phyloP scores from a whole-genome alignment of 2,888 invertebrate genomes.

The Catocala nupta region DNA sequence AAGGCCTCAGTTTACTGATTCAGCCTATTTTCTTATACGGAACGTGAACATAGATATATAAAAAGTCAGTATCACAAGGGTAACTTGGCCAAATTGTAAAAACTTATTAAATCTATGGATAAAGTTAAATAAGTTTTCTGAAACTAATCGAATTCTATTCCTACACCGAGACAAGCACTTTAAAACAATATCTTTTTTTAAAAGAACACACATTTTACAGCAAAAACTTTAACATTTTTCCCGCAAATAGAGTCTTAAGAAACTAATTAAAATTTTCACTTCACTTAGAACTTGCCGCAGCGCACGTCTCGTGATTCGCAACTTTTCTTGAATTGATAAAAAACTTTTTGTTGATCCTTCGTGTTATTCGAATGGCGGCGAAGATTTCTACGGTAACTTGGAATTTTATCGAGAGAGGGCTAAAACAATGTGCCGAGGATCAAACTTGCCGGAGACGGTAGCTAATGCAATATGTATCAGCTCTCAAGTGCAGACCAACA shows the following conservation, averaged over 20 bases:
- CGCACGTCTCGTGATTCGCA: slow-evolving; percentile 35
- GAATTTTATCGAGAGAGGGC: slow-evolving; percentile 51
- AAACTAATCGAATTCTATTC: not conserved
- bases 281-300: slow-evolving; percentile 42
- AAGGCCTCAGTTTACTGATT: not conserved
- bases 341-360: slow-evolving; percentile 53
- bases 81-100: not conserved
- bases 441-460: slow-evolving; percentile 61
- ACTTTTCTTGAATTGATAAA: slow-evolving; percentile 52
- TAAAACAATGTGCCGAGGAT: slow-evolving; percentile 68
- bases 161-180: not conserved
- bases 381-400: slow-evolving; percentile 47
- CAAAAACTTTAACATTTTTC: slow-evolving; percentile 34
- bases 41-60: slow-evolving; percentile 4
- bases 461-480: slow-evolving; percentile 79
- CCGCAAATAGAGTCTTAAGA: slow-evolving; percentile 37
- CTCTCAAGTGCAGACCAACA: slow-evolving; percentile 54
- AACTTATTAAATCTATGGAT: not conserved
- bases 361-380: slow-evolving; percentile 47
- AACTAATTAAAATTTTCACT: slow-evolving; percentile 51
- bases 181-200: slow-evolving; percentile 14
- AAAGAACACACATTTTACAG: slow-evolving; percentile 23
- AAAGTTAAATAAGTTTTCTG: not conserved
- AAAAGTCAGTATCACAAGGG: not conserved
- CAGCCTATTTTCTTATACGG: slow-evolving; percentile 35